Percentiles rank a stretch among this genome's conserved stretches.
Conservation (phyloP, 2,797 vertebrate species). For the Neostethus bicornis region DNA sequence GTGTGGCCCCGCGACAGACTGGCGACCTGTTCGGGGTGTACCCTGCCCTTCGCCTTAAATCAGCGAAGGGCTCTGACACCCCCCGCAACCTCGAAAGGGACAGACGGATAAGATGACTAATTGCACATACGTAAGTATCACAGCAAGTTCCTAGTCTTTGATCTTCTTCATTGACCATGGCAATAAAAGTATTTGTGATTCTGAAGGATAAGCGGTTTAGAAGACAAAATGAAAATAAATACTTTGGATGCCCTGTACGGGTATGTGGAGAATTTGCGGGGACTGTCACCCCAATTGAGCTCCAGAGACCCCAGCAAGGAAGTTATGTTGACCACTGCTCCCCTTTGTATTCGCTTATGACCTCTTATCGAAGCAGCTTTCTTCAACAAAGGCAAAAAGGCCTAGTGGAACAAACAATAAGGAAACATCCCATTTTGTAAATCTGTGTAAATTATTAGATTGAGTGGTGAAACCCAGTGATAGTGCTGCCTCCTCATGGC, state of each 20-base stretch:
- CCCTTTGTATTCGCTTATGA: conserved; percentile 78
- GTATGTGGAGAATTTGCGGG: conserved; percentile 69
- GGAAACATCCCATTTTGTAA: neutral
- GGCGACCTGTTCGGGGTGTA: too few species aligned
- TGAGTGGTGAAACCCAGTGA: neutral
- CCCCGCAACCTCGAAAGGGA: too few species aligned
- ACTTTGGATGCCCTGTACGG: conserved; percentile 85
- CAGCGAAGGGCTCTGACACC: too few species aligned
- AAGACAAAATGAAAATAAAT: conserved; percentile 4
- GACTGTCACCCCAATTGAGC: conserved; percentile 66
- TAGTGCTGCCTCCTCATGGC: conserved; percentile 35
- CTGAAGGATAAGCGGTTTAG: neutral
- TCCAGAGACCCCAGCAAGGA: conserved; percentile 78
- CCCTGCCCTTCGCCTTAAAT: too few species aligned
- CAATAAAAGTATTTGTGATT: too few species aligned
- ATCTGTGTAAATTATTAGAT: too few species aligned
- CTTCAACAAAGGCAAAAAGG: conserved; percentile 77
- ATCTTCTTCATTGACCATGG: too few species aligned
- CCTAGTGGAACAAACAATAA: conserved; percentile 39
- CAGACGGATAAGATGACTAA: too few species aligned
- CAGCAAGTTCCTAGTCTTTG: too few species aligned
- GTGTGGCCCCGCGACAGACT: too few species aligned
- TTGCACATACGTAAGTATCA: too few species aligned
- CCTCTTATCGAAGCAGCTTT: conserved; percentile 69
- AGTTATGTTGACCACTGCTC: conserved; percentile 80